phyloP scores from a whole-genome alignment of 2,797 vertebrate genomes.

The Smutsia gigantea region DNA sequence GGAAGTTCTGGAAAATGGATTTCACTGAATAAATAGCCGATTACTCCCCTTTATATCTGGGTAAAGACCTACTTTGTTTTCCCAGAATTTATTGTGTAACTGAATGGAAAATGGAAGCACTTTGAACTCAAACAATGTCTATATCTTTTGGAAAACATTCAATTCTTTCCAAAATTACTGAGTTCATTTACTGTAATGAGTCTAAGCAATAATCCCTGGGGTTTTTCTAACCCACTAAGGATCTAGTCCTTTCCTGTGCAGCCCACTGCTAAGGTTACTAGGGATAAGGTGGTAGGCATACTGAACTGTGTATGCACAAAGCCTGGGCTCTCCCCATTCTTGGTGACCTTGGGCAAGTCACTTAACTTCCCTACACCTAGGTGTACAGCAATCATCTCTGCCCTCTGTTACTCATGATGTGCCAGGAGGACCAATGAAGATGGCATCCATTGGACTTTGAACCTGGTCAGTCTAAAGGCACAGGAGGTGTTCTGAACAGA shows the following conservation, averaged over 20 bases:
- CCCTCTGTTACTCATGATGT: not conserved
- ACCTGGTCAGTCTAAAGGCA: not conserved
- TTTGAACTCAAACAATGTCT: constrained; percentile 69
- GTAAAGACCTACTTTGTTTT: constrained; percentile 37
- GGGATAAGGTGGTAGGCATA: not conserved
- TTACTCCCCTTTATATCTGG: not conserved
- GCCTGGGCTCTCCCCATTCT: not conserved
- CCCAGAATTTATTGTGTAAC: constrained; percentile 63
- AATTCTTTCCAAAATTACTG: not conserved
- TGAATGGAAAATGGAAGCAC: constrained; percentile 29
- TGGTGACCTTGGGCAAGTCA: not conserved
- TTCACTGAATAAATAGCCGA: constrained; percentile 34
- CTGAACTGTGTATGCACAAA: not conserved
- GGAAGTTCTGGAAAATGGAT: not conserved
- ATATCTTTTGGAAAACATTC: constrained; percentile 52
- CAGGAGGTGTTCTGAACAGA: not conserved
- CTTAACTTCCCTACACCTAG: not conserved
- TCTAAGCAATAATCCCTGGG: not conserved
- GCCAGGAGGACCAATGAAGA: not conserved
- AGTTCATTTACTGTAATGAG: not conserved
- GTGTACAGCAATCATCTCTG: not conserved
- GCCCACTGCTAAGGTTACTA: not conserved
- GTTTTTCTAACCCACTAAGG: not conserved
- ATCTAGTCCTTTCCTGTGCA: not conserved
- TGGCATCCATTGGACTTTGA: not conserved